phyloP scores from a whole-genome alignment of 2,797 vertebrate genomes.

The Echeneis naucrates region DNA sequence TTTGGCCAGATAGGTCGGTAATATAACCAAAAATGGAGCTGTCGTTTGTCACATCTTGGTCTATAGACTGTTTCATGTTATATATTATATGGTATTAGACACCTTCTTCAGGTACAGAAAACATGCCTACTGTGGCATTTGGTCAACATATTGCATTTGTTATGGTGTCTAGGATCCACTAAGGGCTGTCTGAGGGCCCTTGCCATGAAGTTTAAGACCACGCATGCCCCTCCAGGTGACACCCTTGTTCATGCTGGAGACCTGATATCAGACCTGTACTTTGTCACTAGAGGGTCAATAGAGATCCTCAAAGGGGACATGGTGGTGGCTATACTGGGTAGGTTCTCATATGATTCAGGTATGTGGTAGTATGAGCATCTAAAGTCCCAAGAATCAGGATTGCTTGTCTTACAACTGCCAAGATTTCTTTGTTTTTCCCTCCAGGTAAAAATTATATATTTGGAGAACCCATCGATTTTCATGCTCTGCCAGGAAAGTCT shows the following conservation, averaged over 20 bases:
- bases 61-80: no score
- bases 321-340: conserved; percentile 92
- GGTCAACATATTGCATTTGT: not conserved
- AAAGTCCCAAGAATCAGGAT: not conserved
- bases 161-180: conserved; percentile 79
- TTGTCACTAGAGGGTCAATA: conserved; percentile 93
- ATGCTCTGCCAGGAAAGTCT: conserved; percentile 88
- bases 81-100: no score
- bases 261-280: conserved; percentile 92
- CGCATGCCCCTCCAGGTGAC: conserved; percentile 91
- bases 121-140: not conserved
- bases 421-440: not conserved
- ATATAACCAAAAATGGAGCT: no score
- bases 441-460: conserved; percentile 94
- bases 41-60: no score
- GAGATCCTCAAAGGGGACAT: conserved; percentile 91
- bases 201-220: conserved; percentile 94
- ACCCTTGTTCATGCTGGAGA: conserved; percentile 92
- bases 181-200: conserved; percentile 92
- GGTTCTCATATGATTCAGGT: conserved; percentile 12
- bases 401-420: not conserved
- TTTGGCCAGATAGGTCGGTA: no score
- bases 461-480: conserved; percentile 90
- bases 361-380: conserved; percentile 7
- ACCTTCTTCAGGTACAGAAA: no score